Conservation (phyloP, 2,797 vertebrate species). For the Leuciscus waleckii region DNA sequence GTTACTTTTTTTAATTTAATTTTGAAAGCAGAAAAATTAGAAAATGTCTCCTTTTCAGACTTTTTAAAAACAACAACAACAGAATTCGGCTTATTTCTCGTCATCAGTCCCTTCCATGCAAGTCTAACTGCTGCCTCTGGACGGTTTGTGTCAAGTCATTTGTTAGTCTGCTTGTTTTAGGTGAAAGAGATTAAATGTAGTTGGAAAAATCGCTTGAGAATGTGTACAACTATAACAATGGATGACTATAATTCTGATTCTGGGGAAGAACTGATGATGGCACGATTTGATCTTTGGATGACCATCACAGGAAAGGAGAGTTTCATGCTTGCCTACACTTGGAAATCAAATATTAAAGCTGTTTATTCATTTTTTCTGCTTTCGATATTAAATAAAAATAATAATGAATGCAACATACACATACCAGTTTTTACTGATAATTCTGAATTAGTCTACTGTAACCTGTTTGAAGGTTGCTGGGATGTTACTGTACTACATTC, state of each 20-base stretch:
- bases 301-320: neutral
- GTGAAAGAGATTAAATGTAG: neutral
- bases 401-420: too few species aligned
- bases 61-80: too few species aligned
- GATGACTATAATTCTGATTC: neutral
- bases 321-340: neutral
- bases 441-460: neutral
- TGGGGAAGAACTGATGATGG: neutral
- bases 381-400: too few species aligned
- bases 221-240: accelerated
- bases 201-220: neutral
- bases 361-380: neutral
- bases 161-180: too few species aligned
- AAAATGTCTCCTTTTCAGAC: too few species aligned
- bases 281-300: neutral
- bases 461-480: conserved; percentile 69
- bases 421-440: neutral
- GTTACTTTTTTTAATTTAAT: too few species aligned
- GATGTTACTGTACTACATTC: conserved; percentile 74
- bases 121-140: too few species aligned
- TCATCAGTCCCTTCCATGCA: too few species aligned
- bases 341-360: neutral
- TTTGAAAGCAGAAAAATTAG: too few species aligned
- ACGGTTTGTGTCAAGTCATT: too few species aligned
- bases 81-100: too few species aligned